These are phyloP conservation scores for Philypnodon macrostomus DNA, from an alignment of 2,797 vertebrate genomes.

Conservation along the genomic window DNA sequence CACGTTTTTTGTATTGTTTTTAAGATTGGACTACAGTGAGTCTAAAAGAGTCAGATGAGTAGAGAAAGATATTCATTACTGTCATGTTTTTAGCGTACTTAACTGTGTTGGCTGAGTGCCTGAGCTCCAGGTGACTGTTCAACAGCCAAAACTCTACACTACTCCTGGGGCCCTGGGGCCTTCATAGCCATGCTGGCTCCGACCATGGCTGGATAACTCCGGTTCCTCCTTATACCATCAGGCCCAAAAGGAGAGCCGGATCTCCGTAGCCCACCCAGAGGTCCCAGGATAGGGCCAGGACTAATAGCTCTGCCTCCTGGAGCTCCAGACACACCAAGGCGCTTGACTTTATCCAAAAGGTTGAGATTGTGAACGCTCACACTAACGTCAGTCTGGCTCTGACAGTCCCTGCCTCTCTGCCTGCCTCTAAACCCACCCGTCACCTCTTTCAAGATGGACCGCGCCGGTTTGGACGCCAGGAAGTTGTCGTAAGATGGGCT, in stretches of 20 bases:
- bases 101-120: conserved; percentile 31
- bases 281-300: conserved; percentile 75
- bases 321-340: conserved; percentile 86
- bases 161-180: conserved; percentile 84
- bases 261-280: conserved; percentile 83
- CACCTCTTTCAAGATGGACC: conserved; percentile 93
- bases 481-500: conserved; percentile 95
- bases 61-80: conserved; percentile 31
- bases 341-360: conserved; percentile 93
- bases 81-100: conserved; percentile 17
- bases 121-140: conserved; percentile 40
- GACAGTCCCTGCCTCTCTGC: conserved; percentile 81
- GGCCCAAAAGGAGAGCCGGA: conserved; percentile 83
- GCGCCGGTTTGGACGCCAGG: conserved; percentile 94
- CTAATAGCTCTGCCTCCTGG: conserved; percentile 59
- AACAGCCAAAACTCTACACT: conserved; percentile 77
- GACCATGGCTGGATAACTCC: conserved; percentile 93
- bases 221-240: conserved; percentile 88
- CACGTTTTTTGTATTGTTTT: too few relatives aligned
- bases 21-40: neutral
- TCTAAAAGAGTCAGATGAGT: conserved; percentile 4
- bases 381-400: conserved; percentile 95
- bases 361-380: conserved; percentile 95
- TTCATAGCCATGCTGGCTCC: conserved; percentile 99
- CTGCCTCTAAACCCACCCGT: conserved; percentile 79